A percentile compares a stretch with the other conserved stretches of the same genome.
These are phyloP conservation scores for Chymomyza procnemis DNA, from an alignment of 2,888 invertebrate genomes.

Conservation along the genomic window DNA sequence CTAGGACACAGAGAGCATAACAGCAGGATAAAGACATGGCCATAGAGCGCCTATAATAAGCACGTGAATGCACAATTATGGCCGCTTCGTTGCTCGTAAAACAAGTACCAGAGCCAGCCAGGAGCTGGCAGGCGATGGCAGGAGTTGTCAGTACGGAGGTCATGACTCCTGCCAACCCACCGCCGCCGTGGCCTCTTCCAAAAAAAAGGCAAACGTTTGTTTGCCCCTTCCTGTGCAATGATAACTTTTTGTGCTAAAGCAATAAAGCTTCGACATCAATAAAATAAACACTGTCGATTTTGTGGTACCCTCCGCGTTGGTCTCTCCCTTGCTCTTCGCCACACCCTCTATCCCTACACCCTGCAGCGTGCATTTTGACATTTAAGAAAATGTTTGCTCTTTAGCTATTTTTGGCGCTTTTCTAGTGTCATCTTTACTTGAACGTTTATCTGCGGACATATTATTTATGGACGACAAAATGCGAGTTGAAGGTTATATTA, in stretches of 20 bases:
- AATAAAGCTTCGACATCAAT: constrained; percentile 56
- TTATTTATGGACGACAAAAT: constrained; percentile 40
- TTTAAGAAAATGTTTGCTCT: constrained; percentile 38
- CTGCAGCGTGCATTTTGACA: constrained; percentile 57
- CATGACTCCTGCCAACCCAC: too few species aligned
- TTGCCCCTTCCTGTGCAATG: background rate
- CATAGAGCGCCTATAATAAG: constrained; percentile 41
- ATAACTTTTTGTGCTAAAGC: constrained; percentile 36
- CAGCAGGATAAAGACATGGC: constrained; percentile 15
- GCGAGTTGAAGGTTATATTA: too few species aligned
- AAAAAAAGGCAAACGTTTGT: background rate
- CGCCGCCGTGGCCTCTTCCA: background rate
- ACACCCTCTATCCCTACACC: background rate
- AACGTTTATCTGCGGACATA: constrained; percentile 73
- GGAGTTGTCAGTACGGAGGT: background rate
- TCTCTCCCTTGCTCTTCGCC: background rate
- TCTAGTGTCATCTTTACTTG: constrained; percentile 30
- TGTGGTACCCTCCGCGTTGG: constrained; percentile 1
- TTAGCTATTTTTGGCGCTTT: background rate
- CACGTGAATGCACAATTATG: constrained; percentile 67
- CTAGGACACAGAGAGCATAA: constrained; percentile 2
- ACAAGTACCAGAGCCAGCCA: constrained; percentile 25
- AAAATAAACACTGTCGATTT: constrained; percentile 65
- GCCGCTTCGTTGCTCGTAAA: constrained; percentile 69
- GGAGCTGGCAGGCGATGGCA: background rate